Base-by-base conservation (phyloP, 2,113 vertebrate species). In the Chrysemys picta region DNA sequence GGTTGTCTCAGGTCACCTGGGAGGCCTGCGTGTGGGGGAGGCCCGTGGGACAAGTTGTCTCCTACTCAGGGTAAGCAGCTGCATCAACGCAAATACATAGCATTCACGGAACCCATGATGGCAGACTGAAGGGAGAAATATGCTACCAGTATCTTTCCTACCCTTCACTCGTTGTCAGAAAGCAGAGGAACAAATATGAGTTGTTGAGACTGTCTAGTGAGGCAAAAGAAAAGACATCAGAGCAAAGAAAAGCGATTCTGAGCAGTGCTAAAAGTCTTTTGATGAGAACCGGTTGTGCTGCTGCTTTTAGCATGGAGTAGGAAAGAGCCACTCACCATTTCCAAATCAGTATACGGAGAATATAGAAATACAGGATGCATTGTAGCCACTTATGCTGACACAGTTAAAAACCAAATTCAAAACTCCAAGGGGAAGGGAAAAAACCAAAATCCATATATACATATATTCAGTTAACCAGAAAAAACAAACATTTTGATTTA, bases 181-280 rank as follows among this genome's bases (percentile, higher is more conserved):
- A 0, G 1, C 50, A 72, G 29, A 27, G 45, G 3, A 49, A 47
- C 31, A 89, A 85, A 54, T 2, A 22, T 35, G 50, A 38, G 16
- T 5, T 25, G 81, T 45, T 38, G 7, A 0, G 0, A 42, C 12
- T 57, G 50, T 50, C 12, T 80, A 69, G n/a, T 2, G 31, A 87
- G 80, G 54, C 59, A 88, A 54, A 80, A 92, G 81, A 84, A 95
- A 88, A 92, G 54, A 47, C 35, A 93, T 2, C 45, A 49, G 47
- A 79, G n/a, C 47, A 80, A 93, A 57, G 4, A 82, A 85, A 24
- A 84, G 56, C 45, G 47, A 69, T 22, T 25, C 42, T 57, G 31
- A 76, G 24, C 24, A 9, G 38, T 16, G 42, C 75, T 24, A 1
- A 4, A 91, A 86, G 49, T 5, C 38, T 56, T 56, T 31, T 53